These are phyloP conservation scores for Nasonia vitripennis DNA, from an alignment of 1,140 invertebrate genomes.

Conservation along the genomic window DNA sequence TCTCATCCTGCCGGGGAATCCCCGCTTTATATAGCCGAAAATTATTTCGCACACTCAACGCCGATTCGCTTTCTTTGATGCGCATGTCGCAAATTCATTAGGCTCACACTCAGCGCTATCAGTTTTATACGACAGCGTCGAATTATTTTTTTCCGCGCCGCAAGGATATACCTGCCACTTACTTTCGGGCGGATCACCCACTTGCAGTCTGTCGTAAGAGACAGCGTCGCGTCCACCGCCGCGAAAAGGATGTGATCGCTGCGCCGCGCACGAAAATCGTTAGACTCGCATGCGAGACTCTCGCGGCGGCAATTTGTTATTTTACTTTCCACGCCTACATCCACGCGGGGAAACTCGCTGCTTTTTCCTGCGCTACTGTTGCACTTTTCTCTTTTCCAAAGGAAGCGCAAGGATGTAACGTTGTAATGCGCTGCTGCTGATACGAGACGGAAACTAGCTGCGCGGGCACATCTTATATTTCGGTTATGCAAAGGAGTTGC, in stretches of 20 bases:
- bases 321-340: slow-evolving; percentile 41
- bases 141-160: too few species aligned
- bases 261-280: slow-evolving; percentile 37
- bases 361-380: background rate
- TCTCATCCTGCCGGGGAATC: too few species aligned
- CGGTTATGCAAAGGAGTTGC: slow-evolving; percentile 32
- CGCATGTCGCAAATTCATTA: too few species aligned
- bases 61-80: too few species aligned
- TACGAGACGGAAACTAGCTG: background rate
- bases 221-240: too few species aligned
- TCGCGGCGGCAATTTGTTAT: slow-evolving; percentile 41
- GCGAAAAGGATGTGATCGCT: background rate
- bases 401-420: slow-evolving; percentile 29
- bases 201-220: too few species aligned
- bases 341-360: slow-evolving; percentile 19
- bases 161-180: too few species aligned
- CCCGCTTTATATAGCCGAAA: too few species aligned
- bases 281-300: slow-evolving; percentile 48
- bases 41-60: too few species aligned
- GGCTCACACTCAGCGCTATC: too few species aligned
- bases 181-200: too few species aligned
- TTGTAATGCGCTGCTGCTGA: background rate
- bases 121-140: too few species aligned
- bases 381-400: slow-evolving; percentile 24
- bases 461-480: slow-evolving; percentile 9